Base-by-base conservation (phyloP, 2,797 vertebrate genomes). In the Sebastes aleutianus region DNA sequence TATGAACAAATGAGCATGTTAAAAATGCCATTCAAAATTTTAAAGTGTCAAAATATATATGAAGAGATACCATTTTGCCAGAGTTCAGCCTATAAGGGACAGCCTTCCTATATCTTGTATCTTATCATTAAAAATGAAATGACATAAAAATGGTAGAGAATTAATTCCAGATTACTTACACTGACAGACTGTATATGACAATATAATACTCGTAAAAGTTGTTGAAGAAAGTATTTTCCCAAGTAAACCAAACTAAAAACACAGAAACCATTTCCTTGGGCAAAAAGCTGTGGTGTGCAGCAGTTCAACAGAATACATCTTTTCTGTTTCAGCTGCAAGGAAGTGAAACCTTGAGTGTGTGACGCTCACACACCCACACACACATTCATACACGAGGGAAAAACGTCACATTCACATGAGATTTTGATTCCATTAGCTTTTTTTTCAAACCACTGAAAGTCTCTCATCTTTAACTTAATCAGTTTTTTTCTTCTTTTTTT, bases 281-380 rank as follows among this genome's bases (percentile, higher is more conserved):
- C 10, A 20, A 4, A 70, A 68, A 62, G 22, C 31, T 59, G 63
- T 27, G 20, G 65, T 32, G 4, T 39, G 2, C 72, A 80, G 18
- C 53, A 50, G 27, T 26, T 78, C 1, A 26, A n/a, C 26, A 18
- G 8, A 63, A 58, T 9, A 9, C 0, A 0, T 59, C 12, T 66
- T 85, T 67, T 80, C 29, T 4, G 6, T 86, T 82, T 82, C 6
- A 53, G 76, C 6, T 62, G 75, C 36, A 70, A 74, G 90, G 92
- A 93, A 93, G 88, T 92, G 92, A 93, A 92, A 93, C 85, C 14
- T 5, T 11, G 39, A 77, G 53, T 76, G 64, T 87, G 70, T 72
- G 66, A 81, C 66, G 26, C 18, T 62, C 3, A 58, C 47, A 54
- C 50, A 53, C 43, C 16, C 27, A 43, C 32, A 65, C 27, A 43